Percentiles rank a stretch among this genome's conserved stretches.
These are phyloP conservation scores for Papilio machaon DNA, from an alignment of 1,140 invertebrate species.

Conservation along the genomic window DNA sequence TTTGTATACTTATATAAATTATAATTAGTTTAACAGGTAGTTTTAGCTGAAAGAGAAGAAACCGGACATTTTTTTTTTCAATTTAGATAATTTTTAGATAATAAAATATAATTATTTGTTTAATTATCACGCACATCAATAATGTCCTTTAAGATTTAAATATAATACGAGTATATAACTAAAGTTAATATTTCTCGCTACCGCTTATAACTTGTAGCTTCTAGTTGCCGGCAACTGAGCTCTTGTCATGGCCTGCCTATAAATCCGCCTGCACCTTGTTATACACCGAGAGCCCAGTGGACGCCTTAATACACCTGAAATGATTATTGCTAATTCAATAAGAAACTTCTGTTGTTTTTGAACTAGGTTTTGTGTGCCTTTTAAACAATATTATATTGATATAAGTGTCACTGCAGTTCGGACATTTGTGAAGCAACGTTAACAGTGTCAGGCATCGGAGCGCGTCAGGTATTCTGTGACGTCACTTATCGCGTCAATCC, in stretches of 20 bases:
- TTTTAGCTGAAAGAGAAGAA: too few species aligned
- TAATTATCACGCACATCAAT: too few species aligned
- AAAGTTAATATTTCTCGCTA: constrained; percentile 23
- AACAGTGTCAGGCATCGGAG: constrained; percentile 54
- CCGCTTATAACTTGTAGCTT: constrained; percentile 38
- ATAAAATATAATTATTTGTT: too few species aligned
- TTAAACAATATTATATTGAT: neutral
- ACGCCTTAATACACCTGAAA: neutral
- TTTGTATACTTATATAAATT: too few species aligned
- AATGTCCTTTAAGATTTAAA: neutral
- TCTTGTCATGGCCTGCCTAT: constrained; percentile 60
- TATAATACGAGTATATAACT: too few species aligned
- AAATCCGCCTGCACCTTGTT: constrained; percentile 47
- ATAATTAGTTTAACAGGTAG: too few species aligned
- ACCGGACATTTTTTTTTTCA: too few species aligned
- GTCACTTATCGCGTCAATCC: constrained; percentile 47
- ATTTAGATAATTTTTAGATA: too few species aligned
- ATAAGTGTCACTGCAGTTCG: too few species aligned
- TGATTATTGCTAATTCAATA: neutral
- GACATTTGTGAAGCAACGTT: constrained; percentile 40
- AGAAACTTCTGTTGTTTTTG: neutral
- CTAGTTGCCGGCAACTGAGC: constrained; percentile 42
- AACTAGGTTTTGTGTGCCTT: neutral
- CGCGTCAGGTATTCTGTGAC: constrained; percentile 53
- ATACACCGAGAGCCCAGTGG: neutral